Evolutionary conservation across 2,888 invertebrate species (phyloP), one percentile per base, ranked within the genome.

Genomic region (Loripinus fragilis): DNA sequence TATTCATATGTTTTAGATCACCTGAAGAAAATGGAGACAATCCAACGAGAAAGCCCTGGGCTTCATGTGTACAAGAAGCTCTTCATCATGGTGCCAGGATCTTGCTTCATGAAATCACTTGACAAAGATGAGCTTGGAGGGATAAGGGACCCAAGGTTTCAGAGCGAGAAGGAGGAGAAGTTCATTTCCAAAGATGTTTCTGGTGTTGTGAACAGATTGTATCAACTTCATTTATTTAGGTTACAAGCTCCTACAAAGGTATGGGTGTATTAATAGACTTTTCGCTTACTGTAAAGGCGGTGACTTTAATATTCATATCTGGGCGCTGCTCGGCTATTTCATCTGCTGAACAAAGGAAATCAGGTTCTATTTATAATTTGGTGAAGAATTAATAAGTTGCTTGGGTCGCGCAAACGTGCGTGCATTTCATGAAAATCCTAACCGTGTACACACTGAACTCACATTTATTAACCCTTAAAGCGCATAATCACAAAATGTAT

Each of bases 51-150:
- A 20, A 25, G 28, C 20, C 38, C 41, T 3, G 30, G 64, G 10
- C n/a, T 15, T 8, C 25, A 28, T 30, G 41, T 77, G 5, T 70
- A 70, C 50, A 77, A 50, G 65, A 73, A 73, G 42, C 17, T 77
- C 42, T 77, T 73, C 30, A 73, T 77, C 12, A n/a, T 73, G 23
- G 73, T 77, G 3, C 77, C 77, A 30, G 69, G 65, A 35, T 77
- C 77, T 41, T 77, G 77, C 60, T 30, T 38, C n/a, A 48, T 28
- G 0, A 73, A 70, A 50, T n/a, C 70, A 2, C 73, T 78, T 7
- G 78, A 78, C 41, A 74, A 71, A 50, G 66, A 78, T 60, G 71
- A 74, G 35, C 2, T 35, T 5, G 78, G 71, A 1, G 17, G 17
- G 8, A 23, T 48, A 25, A 52, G 65, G 33, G 78, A 78, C 30